These are phyloP conservation scores for Bacillus rossius DNA, from an alignment of 1,140 invertebrate genomes.

Conservation along the genomic window DNA sequence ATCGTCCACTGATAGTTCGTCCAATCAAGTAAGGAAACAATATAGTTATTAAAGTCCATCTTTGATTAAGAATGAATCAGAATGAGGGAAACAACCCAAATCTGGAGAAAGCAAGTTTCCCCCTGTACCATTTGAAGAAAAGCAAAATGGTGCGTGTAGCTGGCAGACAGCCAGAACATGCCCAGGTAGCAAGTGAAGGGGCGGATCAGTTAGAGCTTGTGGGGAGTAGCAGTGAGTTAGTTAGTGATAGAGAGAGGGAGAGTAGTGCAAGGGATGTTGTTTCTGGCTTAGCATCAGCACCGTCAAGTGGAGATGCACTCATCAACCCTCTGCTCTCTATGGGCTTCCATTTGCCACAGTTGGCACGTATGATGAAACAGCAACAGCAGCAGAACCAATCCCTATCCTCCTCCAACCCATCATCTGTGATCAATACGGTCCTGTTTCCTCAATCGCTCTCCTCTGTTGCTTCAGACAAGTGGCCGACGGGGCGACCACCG, in stretches of 20 bases:
- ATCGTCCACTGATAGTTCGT: background rate
- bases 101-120: conserved; percentile 9
- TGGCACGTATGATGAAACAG: conserved; percentile 8
- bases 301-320: background rate
- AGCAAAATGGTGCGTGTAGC: conserved; percentile 3
- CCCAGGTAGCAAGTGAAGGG: background rate
- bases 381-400: conserved; percentile 5
- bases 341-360: conserved; percentile 11
- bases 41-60: background rate
- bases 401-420: background rate
- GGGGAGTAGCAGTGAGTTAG: background rate
- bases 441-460: background rate
- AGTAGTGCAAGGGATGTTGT: background rate
- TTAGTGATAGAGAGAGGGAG: conserved; percentile 2
- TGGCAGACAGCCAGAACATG: background rate
- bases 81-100: conserved; percentile 2
- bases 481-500: background rate
- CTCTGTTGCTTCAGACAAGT: background rate
- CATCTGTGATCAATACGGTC: background rate
- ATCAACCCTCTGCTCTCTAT: conserved; percentile 10
- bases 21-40: background rate
- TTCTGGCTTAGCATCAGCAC: background rate
- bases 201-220: background rate
- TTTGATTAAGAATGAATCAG: conserved; percentile 12
- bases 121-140: conserved; percentile 11